Evolutionary conservation across 1,140 invertebrate genomes (phyloP), one percentile per base, ranked within the genome.

Genomic region (Piezodorus guildinii): DNA sequence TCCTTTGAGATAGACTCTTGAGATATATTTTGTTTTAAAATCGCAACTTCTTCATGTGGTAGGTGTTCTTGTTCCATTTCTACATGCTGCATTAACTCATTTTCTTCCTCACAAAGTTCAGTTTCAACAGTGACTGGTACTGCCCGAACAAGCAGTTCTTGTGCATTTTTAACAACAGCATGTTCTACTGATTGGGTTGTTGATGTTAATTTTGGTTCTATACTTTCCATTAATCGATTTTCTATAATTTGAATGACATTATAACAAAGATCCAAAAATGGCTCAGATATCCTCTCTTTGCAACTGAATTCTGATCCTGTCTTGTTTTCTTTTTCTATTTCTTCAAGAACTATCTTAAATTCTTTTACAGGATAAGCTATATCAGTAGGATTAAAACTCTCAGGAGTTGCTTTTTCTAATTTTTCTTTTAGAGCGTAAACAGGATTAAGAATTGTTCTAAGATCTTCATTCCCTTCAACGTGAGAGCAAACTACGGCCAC

Each of bases 361-460:
- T 79, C 76, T 65, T 78, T 74, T 39, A 83, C 67, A 19, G 78
- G 78, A 62, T 75, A 68, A 9, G 77, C 79, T 60, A 81, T 73
- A 8, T 74, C 67, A 12, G 76, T 74, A 1, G 62, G 58, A 46
- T 62, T 27, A 21, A 68, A 64, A 30, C 62, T 59, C 14, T 54
- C 39, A 4, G 60, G 59, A 23, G 64, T 44, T 23, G 63, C 46
- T 44, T 59, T 43, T 8, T 46, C 59, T 27, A 54, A 39, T 56
- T 58, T 39, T 60, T 58, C 52, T 43, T 52, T 23, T 17, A 58
- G 6, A 12, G n/a, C 34, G 10, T 63, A 52, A 23, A 39, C 62
- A 14, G 27, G 19, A 44, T n/a, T 39, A 30, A 46, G 51, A 12
- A 63, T 16, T 65, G 60, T 12, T 23, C 52, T 39, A 60, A 51